Evolutionary conservation across 2,113 vertebrate genomes (phyloP).

Genomic region (Bujurquina vittata): DNA sequence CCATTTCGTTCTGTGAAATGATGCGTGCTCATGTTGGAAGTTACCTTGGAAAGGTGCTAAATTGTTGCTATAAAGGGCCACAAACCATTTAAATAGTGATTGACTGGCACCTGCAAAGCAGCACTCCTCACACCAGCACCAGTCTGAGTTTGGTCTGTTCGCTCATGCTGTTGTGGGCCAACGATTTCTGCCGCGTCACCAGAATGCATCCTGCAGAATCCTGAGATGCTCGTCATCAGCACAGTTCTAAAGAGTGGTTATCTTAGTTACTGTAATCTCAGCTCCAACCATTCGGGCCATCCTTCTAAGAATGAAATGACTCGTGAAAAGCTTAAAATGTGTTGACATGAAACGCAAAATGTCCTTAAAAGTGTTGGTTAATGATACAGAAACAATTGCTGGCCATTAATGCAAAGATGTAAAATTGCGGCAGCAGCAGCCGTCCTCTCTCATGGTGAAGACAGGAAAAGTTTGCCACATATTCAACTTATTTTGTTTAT

Average conservation of each 20-base stretch:
- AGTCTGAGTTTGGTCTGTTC: not conserved
- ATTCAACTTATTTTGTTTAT: not conserved
- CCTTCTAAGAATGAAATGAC: not conserved
- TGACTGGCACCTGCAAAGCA: not conserved
- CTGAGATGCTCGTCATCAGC: not conserved
- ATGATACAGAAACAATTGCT: not conserved
- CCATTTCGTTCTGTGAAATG: not conserved
- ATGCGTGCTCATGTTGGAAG: not conserved
- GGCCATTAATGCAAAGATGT: not conserved
- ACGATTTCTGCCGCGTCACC: not conserved
- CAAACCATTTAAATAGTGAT: not conserved
- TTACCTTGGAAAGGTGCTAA: not conserved
- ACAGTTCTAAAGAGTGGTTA: not conserved
- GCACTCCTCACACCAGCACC: not conserved
- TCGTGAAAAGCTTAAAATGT: not conserved
- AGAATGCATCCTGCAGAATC: not conserved
- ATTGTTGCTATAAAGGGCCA: not conserved
- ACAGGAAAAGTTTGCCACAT: not conserved
- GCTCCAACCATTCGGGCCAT: not conserved
- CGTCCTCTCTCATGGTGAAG: not conserved
- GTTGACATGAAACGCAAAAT: not conserved
- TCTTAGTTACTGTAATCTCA: not conserved
- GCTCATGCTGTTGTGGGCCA: not conserved
- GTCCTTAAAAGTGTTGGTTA: constrained; percentile 1
- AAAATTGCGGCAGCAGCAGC: not conserved